Evolutionary conservation across 2,888 invertebrate genomes (phyloP), one percentile per base, ranked within the genome.

Genomic region (Drosophila nigritarsus): DNA sequence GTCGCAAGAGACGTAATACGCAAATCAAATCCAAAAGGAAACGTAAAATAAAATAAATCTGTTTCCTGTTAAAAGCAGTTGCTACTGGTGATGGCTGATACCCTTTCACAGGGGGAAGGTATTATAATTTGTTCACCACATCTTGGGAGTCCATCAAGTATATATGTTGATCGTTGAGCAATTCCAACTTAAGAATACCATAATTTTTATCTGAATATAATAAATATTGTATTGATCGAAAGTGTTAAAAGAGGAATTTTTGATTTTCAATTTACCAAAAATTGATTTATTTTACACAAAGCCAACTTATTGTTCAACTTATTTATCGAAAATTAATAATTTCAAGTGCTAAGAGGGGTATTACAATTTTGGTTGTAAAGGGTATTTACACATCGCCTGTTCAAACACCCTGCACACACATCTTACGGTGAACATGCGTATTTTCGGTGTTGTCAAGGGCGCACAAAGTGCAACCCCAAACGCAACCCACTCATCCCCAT

Each of bases 1-100:
- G 49, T n/a, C 32, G 50, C 51, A 60, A 63, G 42, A 50, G 36
- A 0, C 65, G 54, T 4, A 49, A 27, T 36, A 13, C 65, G 0
- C 58, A 74, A 66, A 68, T 64, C n/a, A 63, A 70, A n/a, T 75
- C 55, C 3, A 88, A 75, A 34, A 55, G 77, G 27, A 85, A 90
- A 67, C 87, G 69, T 32, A 85, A 85, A 63, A 73, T 61, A 13
- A 77, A 88, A 80, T 85, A 88, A 83, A 85, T 36, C 15, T 15
- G 4, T 27, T 27, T 48, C 24, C 32, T 20, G 50, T 32, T 20
- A n/a, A 20, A 24, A 27, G 42, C 48, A 68, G 18, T 38, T 34
- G n/a, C 27, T 18, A 1, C 30, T n/a, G 29, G 24, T 20, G 3
- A 20, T 51, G 5, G 20, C 20, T 32, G 24, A 27, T 27, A 24